Base-by-base conservation (phyloP, 2,888 invertebrate species). In the Deilephila elpenor region DNA sequence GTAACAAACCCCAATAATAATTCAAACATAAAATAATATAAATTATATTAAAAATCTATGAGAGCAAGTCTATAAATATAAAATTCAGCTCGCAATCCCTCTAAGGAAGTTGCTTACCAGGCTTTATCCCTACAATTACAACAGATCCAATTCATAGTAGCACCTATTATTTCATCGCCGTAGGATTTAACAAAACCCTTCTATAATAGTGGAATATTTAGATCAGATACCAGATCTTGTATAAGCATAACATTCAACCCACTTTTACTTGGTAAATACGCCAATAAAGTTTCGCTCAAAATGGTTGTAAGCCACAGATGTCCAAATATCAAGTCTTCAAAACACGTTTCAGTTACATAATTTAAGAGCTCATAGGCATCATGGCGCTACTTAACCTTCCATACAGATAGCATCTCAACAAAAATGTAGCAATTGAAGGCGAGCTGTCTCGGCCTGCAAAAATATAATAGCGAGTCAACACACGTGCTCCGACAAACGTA, bases 401-500 rank as follows among this genome's bases (percentile, higher is more conserved):
- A 37, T 70, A 29, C 59, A 74, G 88, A 89, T 87, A 87, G 72
- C 73, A 85, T 85, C 87, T 78, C 77, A 74, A 81, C 80, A 84
- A 78, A 84, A 84, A 83, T 82, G 84, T 86, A 83, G 83, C 89
- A 88, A 89, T 89, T 88, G 88, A 87, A 86, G 82, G 80, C 83
- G 78, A 79, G 82, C 84, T 85, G 83, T 75, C 73, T 79, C 80
- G 80, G 79, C 80, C 79, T 78, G 88, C 89, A 86, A 87, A 85
- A 89, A 87, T 72, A 86, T 86, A 89, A 90, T 90, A 88, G 75
- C 86, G 78, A 92, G 91, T 90, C 92, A 82, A 87, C 92, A 92
- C 93, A 93, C 93, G 93, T 92, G 93, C 93, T 85, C 81, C 79
- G 83, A 82, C 82, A 80, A 77, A 78, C 62, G 79, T 75, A 75